Percentiles rank a stretch among this genome's conserved stretches.
These are phyloP conservation scores for Protaetia brevitarsis DNA, from an alignment of 1,140 invertebrate genomes.

Conservation along the genomic window DNA sequence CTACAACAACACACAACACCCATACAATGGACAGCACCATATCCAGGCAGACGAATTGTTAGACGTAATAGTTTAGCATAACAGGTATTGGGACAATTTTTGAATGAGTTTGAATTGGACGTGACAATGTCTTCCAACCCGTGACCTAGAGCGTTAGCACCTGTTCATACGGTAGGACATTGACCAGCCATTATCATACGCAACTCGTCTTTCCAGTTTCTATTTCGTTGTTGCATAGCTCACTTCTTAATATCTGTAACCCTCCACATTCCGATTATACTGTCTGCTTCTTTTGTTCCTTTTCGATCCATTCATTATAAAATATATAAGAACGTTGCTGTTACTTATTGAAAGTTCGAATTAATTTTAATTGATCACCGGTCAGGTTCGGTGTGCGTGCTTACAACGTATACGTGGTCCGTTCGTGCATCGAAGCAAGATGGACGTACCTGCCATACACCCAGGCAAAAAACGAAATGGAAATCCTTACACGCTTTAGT, in stretches of 20 bases:
- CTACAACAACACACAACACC: background rate
- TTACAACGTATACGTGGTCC: too few relatives aligned
- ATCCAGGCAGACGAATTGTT: constrained; percentile 20
- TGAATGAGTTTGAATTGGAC: constrained; percentile 25
- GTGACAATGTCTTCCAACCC: constrained; percentile 19
- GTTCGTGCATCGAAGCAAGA: too few relatives aligned
- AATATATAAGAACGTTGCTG: constrained; percentile 1
- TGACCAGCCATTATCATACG: constrained; percentile 46
- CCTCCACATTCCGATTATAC: constrained; percentile 21
- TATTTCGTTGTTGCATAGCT: constrained; percentile 37
- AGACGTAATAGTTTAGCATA: constrained; percentile 25
- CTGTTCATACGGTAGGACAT: constrained; percentile 42
- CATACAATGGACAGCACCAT: background rate
- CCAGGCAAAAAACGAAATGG: background rate
- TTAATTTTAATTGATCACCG: constrained; percentile 11
- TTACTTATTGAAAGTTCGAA: constrained; percentile 10
- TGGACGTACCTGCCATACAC: too few relatives aligned
- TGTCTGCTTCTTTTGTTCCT: background rate
- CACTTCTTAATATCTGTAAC: constrained; percentile 17
- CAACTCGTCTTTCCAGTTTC: constrained; percentile 47
- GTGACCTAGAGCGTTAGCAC: constrained; percentile 39
- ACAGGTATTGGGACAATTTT: constrained; percentile 23
- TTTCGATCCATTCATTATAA: constrained; percentile 12
- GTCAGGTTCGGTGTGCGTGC: background rate
- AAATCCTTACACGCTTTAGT: background rate